Conservation (phyloP, 1,140 invertebrate species). For the Epicauta chinensis region DNA sequence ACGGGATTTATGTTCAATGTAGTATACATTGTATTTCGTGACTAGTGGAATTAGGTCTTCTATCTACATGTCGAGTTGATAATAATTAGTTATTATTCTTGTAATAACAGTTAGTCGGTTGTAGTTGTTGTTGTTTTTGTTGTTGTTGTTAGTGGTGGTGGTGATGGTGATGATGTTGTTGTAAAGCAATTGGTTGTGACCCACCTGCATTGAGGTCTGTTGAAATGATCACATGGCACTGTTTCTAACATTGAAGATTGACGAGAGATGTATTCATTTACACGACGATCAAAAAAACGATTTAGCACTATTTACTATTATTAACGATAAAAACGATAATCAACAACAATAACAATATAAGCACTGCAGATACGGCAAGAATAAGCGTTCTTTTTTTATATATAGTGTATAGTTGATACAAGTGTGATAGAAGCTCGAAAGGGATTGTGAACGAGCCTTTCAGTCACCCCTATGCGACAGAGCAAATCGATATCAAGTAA, state of each 20-base stretch:
- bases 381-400: slow-evolving; percentile 27
- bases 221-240: slow-evolving; percentile 32
- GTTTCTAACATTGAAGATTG: slow-evolving; percentile 34
- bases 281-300: slow-evolving; percentile 16
- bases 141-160: too few species aligned
- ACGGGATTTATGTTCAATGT: too few species aligned
- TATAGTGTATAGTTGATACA: slow-evolving; percentile 19
- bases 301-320: slow-evolving; percentile 17
- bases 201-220: slow-evolving; percentile 35
- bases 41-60: too few species aligned
- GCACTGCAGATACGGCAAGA: slow-evolving; percentile 24
- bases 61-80: too few species aligned
- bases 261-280: slow-evolving; percentile 25
- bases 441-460: slow-evolving; percentile 33
- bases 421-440: slow-evolving; percentile 26
- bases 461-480: slow-evolving; percentile 39
- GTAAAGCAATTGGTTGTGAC: slow-evolving; percentile 3
- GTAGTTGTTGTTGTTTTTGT: too few species aligned
- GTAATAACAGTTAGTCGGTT: too few species aligned
- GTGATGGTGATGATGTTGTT: too few species aligned
- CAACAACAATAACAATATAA: slow-evolving; percentile 22
- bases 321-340: slow-evolving; percentile 15
- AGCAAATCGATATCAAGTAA: slow-evolving; percentile 39
- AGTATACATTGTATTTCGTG: too few species aligned
- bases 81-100: too few species aligned